Conservation (phyloP, 2,888 invertebrate species). For the Fragum sueziense region DNA sequence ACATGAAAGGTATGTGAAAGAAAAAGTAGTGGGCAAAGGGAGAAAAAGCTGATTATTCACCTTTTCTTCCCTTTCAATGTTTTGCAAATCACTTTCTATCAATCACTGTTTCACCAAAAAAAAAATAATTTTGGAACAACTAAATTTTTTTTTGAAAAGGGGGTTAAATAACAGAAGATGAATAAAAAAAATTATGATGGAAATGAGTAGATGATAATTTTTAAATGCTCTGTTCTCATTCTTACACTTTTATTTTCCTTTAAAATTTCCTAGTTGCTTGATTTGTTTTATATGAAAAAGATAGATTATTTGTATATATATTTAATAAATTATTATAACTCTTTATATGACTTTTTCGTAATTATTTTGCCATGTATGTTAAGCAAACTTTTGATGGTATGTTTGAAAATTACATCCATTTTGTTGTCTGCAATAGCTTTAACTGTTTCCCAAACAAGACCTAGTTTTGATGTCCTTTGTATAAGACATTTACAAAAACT, state of each 20-base stretch:
- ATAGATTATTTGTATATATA: conserved; percentile 19
- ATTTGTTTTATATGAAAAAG: conserved; percentile 11
- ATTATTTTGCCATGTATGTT: too few relatives aligned
- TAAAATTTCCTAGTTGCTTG: conserved; percentile 10
- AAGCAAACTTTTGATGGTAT: too few relatives aligned
- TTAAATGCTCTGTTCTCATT: not conserved
- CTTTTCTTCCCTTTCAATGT: not conserved
- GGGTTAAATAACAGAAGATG: not conserved
- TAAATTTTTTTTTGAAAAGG: not conserved
- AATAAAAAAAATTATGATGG: not conserved
- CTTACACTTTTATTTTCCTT: not conserved
- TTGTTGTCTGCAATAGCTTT: too few relatives aligned
- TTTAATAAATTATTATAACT: conserved; percentile 19
- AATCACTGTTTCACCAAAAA: not conserved
- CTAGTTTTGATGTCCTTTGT: too few relatives aligned
- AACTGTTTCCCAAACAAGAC: too few relatives aligned
- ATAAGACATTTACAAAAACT: too few relatives aligned
- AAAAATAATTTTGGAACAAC: not conserved
- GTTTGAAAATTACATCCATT: too few relatives aligned
- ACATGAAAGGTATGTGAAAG: too few relatives aligned
- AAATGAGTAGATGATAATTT: not conserved
- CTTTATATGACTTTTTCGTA: too few relatives aligned
- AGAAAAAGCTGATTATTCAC: not conserved
- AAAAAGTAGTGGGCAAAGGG: too few relatives aligned
- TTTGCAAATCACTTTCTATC: not conserved